phyloP scores from a whole-genome alignment of 2,113 vertebrate genomes.

The Riparia riparia region DNA sequence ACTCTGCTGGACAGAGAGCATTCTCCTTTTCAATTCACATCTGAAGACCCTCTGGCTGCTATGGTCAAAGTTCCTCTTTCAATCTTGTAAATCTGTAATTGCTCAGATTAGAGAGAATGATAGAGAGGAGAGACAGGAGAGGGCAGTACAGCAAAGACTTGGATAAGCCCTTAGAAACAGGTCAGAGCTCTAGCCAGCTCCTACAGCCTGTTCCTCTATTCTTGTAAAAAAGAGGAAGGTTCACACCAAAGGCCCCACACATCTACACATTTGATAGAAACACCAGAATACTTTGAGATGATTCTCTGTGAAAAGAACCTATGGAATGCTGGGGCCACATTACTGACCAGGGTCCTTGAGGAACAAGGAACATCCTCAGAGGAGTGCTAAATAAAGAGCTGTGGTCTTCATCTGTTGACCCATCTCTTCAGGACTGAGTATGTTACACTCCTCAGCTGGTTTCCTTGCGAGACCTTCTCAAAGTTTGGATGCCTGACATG shows the following conservation, averaged over 20 bases:
- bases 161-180: not conserved
- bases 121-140: not conserved
- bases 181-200: not conserved
- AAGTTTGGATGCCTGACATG: fast-evolving
- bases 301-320: not conserved
- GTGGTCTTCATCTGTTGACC: not conserved
- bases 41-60: not conserved
- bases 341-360: not conserved
- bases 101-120: not conserved
- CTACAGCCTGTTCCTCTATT: not conserved
- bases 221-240: not conserved
- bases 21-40: not conserved
- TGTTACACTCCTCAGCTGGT: not conserved
- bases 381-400: not conserved
- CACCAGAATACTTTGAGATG: not conserved
- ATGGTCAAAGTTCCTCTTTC: not conserved
- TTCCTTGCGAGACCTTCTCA: not conserved
- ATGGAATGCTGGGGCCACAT: fast-evolving
- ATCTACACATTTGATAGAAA: not conserved
- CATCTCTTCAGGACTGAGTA: not conserved
- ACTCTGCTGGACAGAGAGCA: not conserved
- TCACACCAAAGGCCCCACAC: fast-evolving
- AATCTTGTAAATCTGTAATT: not conserved
- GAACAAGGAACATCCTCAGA: not conserved
- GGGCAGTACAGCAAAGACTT: not conserved